phyloP scores from a whole-genome alignment of 2,888 invertebrate genomes.

The Elysia crispata region DNA sequence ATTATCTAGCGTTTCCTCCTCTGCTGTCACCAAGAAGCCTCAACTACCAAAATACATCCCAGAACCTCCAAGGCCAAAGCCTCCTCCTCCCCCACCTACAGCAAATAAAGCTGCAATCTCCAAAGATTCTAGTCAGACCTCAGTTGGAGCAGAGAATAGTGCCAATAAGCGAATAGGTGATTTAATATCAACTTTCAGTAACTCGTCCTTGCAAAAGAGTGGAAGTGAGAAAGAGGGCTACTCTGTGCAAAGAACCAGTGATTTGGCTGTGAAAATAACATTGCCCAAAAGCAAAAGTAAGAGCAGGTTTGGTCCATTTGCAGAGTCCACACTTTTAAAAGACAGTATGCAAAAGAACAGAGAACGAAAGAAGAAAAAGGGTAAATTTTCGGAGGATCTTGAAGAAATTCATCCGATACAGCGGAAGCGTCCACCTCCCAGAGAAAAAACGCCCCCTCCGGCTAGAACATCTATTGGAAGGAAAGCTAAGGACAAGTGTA shows the following conservation, averaged over 20 bases:
- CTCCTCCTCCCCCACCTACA: conserved; percentile 48
- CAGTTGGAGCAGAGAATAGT: no score
- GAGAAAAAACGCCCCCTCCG: conserved; percentile 54
- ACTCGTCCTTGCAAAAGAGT: conserved; percentile 49
- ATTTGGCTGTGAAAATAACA: conserved; percentile 51
- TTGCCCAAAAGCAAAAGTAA: conserved; percentile 52
- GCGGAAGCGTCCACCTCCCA: neutral
- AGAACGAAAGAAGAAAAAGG: conserved; percentile 30
- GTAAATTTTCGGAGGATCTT: conserved; percentile 1
- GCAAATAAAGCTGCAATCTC: no score
- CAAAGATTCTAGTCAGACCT: no score
- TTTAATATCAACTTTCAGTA: conserved; percentile 38
- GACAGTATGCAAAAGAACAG: conserved; percentile 30
- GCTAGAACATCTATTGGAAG: conserved; percentile 61
- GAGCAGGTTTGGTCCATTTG: conserved; percentile 40
- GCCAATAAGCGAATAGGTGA: no score
- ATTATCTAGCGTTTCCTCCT: conserved; percentile 71
- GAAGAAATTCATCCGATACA: conserved; percentile 11
- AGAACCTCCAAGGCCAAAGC: conserved; percentile 65
- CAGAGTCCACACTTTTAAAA: conserved; percentile 38
- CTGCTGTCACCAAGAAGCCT: conserved; percentile 68
- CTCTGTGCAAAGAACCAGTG: conserved; percentile 54
- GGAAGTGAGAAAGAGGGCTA: conserved; percentile 49
- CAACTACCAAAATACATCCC: conserved; percentile 74
- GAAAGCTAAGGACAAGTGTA: conserved; percentile 64